Evolutionary conservation across 2,797 vertebrate species (phyloP).

Genomic region (Anomalospiza imberbis): DNA sequence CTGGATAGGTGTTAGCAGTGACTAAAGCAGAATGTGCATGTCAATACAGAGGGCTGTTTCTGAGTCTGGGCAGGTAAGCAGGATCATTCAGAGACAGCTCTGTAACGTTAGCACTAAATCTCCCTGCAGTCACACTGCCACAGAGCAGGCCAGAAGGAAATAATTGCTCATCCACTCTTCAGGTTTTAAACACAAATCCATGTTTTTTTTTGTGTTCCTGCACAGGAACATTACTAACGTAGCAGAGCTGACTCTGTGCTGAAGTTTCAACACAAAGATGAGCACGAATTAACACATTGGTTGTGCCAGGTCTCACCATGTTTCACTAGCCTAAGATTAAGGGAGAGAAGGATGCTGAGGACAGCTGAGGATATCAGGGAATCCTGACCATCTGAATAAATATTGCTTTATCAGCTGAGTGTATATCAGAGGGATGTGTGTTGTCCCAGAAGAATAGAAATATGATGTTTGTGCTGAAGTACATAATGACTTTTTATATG

Average conservation of each 20-base stretch:
- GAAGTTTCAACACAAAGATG: not conserved
- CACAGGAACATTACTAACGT: rapidly evolving
- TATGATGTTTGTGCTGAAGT: not conserved
- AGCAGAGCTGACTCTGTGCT: not conserved
- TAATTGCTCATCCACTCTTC: not conserved
- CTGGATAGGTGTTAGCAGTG: not conserved
- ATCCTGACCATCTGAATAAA: not conserved
- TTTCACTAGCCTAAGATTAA: not conserved
- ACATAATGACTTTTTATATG: not conserved
- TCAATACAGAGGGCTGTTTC: not conserved
- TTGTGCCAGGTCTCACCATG: not conserved
- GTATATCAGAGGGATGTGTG: not conserved
- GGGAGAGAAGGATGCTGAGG: not conserved
- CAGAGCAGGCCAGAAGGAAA: not conserved
- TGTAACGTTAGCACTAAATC: not conserved
- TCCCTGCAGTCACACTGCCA: not conserved
- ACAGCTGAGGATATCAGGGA: not conserved
- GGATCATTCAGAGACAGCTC: not conserved
- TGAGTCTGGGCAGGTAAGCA: not conserved
- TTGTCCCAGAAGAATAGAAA: not conserved
- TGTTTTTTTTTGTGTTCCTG: not conserved
- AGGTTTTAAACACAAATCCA: not conserved
- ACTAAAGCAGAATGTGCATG: not conserved
- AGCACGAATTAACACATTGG: not conserved
- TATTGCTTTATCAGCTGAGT: not conserved